Base-by-base conservation (phyloP, 2,113 vertebrate species). In the Lasiurus cinereus region DNA sequence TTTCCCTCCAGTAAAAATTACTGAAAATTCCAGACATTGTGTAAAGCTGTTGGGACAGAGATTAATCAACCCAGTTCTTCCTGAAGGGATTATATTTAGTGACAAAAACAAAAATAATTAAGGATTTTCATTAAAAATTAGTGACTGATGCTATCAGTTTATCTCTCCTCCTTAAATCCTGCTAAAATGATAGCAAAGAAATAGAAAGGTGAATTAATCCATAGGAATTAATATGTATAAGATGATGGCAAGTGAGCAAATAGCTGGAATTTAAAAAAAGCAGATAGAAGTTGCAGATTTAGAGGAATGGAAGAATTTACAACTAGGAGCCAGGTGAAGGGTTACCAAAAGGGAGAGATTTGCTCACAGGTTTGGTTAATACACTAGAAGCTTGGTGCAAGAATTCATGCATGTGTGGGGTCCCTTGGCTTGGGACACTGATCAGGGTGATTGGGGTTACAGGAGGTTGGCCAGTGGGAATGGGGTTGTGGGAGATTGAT, bases 101-200 rank as follows among this genome's bases (percentile, higher is more conserved):
- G 31, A 24, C 31, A 82, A 85, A 92, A 95, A 66, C 9, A 80
- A 29, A 90, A 88, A 50, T 48, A 94, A 88, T 92, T 56, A 88
- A 67, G 9, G 1, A 0, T 33, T 73, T 39, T 73, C 6, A 6
- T 84, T 93, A 90, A 90, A 93, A 80, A 46, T 39, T 66, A 59
- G 43, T 79, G 46, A 54, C 27, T 5, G 54, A 79, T 48, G 8
- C 19, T 67, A 52, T 12, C 21, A 13, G 15, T 56, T 85, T 70
- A 36, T 76, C 21, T 85, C 29, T 19, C 52, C 22, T 31, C 7
- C 39, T 88, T 43, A 92, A 80, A 43, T 72, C 72, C 13, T 69
- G 13, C 52, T 88, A 62, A 88, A 90, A 77, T 62, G 36, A 70
- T 83, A 39, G n/a, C 36, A 48, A 48, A 70, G 22, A 29, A 69